Base-by-base conservation (phyloP, 2,888 invertebrate species). In the Incurvaria masculella region DNA sequence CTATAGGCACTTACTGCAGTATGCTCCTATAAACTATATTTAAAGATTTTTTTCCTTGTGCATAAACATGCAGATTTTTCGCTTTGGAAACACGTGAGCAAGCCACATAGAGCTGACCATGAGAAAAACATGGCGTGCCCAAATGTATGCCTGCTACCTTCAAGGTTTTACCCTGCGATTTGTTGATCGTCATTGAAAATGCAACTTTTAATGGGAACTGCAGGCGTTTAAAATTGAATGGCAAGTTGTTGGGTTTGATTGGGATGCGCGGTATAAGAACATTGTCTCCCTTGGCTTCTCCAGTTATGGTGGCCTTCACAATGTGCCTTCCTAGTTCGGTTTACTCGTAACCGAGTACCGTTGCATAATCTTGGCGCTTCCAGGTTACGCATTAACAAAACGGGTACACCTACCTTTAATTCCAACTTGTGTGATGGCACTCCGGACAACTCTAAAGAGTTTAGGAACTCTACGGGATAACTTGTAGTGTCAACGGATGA, bases 381-480 rank as follows among this genome's bases (percentile, higher is more conserved):
- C 45, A 49, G 42, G 50, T 55, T 55, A 27, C 52, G 44, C 42
- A 50, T 44, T 16, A 55, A 42, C 45, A 49, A 51, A 16, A 51
- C 49, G 17, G 51, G 54, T 43, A 51, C 43, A 2, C 51, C 51
- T n/a, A 54, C 45, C 49, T 52, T 53, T 38, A 53, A 44, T 39
- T 3, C 33, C 38, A 51, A 47, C 38, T 45, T n/a, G 38, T 55
- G 55, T 42, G 51, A 45, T 17, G 55, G 55, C 21, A 58, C 52
- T 40, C 56, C 54, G 33, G 54, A 45, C 17, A 46, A 42, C 46
- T 46, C 53, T 40, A 55, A 52, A 49, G 56, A 55, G 43, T 52
- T 53, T 47, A 54, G 52, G 53, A 57, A 58, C 47, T 55, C 54
- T 45, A 55, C 46, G 17, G 57, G 52, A 45, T 57, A 56, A 42